phyloP scores from a whole-genome alignment of 30 jellyfish, hydroid and myxozoan genomes.

The Pelagia noctiluca region DNA sequence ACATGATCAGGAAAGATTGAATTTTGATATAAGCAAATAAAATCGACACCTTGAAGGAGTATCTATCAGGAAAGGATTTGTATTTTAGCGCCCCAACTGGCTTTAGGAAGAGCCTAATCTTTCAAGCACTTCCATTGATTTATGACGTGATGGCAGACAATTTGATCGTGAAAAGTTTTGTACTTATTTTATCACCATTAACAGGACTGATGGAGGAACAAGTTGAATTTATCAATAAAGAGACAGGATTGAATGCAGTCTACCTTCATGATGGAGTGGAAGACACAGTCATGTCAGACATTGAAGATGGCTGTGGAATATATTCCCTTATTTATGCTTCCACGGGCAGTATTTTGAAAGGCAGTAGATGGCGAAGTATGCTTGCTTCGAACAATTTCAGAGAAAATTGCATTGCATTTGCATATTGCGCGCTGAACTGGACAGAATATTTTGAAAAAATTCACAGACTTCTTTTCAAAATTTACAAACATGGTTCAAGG shows the following conservation, averaged over 20 bases:
- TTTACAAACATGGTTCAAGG: too few relatives aligned
- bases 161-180: background rate
- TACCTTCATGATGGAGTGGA: constrained; percentile 16
- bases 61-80: constrained; percentile 35
- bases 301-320: constrained; percentile 10
- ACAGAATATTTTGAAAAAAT: too few relatives aligned
- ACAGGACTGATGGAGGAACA: constrained; percentile 48
- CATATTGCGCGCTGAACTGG: too few relatives aligned
- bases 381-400: constrained; percentile 24
- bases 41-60: constrained; percentile 3
- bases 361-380: constrained; percentile 28
- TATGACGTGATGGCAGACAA: background rate
- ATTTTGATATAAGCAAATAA: too few relatives aligned
- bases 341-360: constrained; percentile 15
- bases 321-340: constrained; percentile 26
- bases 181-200: constrained; percentile 43
- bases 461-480: too few relatives aligned
- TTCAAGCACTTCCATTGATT: constrained; percentile 45
- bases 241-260: constrained; percentile 28
- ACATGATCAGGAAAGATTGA: too few relatives aligned
- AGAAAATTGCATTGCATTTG: constrained; percentile 42
- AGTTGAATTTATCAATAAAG: background rate
- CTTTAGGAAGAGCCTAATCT: constrained; percentile 32
- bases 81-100: constrained; percentile 51
- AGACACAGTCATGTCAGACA: constrained; percentile 13